Evolutionary conservation across 2,888 invertebrate species (phyloP), one percentile per base, ranked within the genome.

Genomic region (Nephrotoma guestfalica): DNA sequence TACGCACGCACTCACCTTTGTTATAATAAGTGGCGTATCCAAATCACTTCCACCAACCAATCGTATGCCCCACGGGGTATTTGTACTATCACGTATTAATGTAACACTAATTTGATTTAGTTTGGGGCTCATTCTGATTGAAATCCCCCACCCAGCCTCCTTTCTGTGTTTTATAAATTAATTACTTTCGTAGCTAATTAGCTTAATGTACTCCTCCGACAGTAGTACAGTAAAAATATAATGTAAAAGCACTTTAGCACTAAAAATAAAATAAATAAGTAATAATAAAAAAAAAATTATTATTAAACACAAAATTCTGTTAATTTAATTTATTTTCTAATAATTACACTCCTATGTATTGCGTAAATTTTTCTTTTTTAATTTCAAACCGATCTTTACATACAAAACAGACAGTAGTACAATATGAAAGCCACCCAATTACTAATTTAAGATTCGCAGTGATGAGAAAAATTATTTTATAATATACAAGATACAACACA

Each of bases 1-100:
- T 30, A 71, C 71, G 18, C 30, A 97, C 97, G 2, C 71, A 71
- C 71, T 71, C 71, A 97, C 97, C 95, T 95, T 95, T 88, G 97
- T 97, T 91, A 97, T 95, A 91, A 97, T 95, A 90, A 97, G 94
- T 88, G 97, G 97, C 86, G 96, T 95, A 90, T 96, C 95, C 90
- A 97, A 94, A 93, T 97, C 97, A 88, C 95, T 94, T 89, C 97
- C 97, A 89, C 97, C 97, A 88, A 96, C 96, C 89, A 97, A 93
- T 89, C 97, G 94, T 89, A 97, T 95, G 87, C 97, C 97, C 97
- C 97, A 97, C 90, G 95, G 95, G 89, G 94, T 94, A 89, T 93
- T 93, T 89, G 93, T 93, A 89, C 94, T 93, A 89, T 95, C 94
- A 89, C 97, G 94, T 89, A 93, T 93, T 89, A 97, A 93, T 88